These are phyloP conservation scores for Lithobates pipiens DNA, from an alignment of 2,797 vertebrate species.

Conservation along the genomic window DNA sequence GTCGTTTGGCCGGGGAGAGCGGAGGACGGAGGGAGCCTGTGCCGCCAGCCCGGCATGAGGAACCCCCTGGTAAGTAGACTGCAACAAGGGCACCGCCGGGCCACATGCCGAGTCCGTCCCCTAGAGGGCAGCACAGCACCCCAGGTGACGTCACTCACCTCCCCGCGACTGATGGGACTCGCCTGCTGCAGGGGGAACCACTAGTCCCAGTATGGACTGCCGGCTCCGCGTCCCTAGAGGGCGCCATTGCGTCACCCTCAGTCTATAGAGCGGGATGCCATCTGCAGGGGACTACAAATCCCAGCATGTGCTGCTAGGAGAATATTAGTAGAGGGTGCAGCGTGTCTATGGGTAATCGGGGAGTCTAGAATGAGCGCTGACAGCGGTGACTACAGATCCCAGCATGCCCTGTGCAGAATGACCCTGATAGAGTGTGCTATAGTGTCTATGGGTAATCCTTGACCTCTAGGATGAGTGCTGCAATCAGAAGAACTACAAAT, in stretches of 20 bases:
- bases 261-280: neutral
- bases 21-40: neutral
- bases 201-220: neutral
- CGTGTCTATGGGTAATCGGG: no score
- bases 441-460: neutral
- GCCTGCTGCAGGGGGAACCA: neutral
- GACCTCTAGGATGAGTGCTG: no score
- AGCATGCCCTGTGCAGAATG: neutral
- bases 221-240: neutral
- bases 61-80: conserved; percentile 43
- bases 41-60: conserved; percentile 41
- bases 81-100: neutral
- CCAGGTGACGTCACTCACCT: neutral
- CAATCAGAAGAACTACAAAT: neutral
- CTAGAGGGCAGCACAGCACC: neutral
- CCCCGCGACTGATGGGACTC: neutral
- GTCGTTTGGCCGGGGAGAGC: neutral
- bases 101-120: neutral
- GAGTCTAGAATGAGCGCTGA: no score
- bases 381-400: neutral
- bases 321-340: no score
- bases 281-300: neutral
- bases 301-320: neutral
- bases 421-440: neutral
- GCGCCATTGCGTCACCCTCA: neutral